Conservation (phyloP, 2,888 invertebrate genomes). For the Orthonevra nobilis region DNA sequence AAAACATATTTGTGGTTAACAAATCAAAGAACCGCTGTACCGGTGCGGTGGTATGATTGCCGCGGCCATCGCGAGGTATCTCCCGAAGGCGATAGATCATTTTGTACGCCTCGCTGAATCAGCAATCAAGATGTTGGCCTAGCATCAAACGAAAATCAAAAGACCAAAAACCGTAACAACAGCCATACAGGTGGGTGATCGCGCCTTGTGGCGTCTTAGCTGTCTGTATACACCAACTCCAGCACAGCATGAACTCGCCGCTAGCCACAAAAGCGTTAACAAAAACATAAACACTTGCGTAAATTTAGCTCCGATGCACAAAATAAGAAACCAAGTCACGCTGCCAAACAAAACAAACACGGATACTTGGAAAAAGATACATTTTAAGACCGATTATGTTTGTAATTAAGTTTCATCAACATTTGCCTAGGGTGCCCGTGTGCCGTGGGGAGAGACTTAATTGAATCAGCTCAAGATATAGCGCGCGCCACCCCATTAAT, state of each 20-base stretch:
- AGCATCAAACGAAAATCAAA: constrained; percentile 31
- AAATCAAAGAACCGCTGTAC: constrained; percentile 3
- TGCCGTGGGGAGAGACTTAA: constrained; percentile 36
- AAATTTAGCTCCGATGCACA: too few relatives aligned
- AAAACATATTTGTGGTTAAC: background rate
- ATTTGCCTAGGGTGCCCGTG: constrained; percentile 9
- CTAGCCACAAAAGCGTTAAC: background rate
- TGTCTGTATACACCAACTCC: background rate
- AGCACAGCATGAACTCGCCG: constrained; percentile 57
- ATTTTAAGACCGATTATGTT: constrained; percentile 22
- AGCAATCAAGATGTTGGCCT: constrained; percentile 55
- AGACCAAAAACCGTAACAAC: constrained; percentile 59
- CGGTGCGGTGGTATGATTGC: too few relatives aligned
- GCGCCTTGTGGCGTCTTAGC: constrained; percentile 18
- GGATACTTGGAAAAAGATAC: too few relatives aligned
- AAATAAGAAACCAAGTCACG: constrained; percentile 23
- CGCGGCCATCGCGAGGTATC: background rate
- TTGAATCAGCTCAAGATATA: constrained; percentile 58
- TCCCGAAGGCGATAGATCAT: constrained; percentile 52
- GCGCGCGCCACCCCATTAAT: constrained; percentile 61
- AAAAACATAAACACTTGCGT: constrained; percentile 61
- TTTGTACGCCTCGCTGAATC: constrained; percentile 52
- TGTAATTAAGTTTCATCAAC: constrained; percentile 46
- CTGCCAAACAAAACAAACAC: constrained; percentile 18
- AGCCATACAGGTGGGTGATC: constrained; percentile 64